phyloP scores from a whole-genome alignment of 2,113 vertebrate species.

The Erpornis zantholeuca region DNA sequence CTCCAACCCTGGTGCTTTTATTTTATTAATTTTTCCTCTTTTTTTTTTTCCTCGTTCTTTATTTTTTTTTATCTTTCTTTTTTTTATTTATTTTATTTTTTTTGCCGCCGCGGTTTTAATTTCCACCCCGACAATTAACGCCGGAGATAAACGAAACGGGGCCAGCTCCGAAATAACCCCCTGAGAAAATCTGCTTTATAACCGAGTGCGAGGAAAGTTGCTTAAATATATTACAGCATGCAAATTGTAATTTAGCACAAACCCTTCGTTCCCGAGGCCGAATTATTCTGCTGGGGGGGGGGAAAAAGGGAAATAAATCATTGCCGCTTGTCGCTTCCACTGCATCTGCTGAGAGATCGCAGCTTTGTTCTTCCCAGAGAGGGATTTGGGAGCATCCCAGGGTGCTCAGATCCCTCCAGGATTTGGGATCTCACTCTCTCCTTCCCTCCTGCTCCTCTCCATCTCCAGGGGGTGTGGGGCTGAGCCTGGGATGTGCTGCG shows the following conservation, averaged over 20 bases:
- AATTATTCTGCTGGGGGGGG: background rate
- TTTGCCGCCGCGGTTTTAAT: background rate
- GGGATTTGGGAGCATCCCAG: background rate
- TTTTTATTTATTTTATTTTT: no score
- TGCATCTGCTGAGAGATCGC: background rate
- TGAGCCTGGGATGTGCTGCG: background rate
- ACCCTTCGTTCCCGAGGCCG: background rate
- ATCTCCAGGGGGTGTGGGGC: accelerated
- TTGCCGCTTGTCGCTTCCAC: background rate
- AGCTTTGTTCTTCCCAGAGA: conserved; percentile 15
- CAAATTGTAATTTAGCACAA: conserved; percentile 11
- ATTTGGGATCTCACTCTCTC: background rate
- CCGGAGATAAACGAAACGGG: background rate
- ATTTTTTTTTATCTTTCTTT: background rate
- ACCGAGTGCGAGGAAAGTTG: conserved; percentile 4
- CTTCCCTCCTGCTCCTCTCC: background rate
- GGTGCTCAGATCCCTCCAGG: accelerated
- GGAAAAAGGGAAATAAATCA: conserved; percentile 15
- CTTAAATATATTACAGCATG: background rate
- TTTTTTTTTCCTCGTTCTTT: background rate
- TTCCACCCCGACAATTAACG: background rate
- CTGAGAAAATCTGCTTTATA: background rate
- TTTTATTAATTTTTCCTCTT: background rate
- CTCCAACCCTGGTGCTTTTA: background rate
- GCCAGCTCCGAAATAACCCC: background rate